phyloP scores from a whole-genome alignment of 2,797 vertebrate species.

The Varecia variegata region DNA sequence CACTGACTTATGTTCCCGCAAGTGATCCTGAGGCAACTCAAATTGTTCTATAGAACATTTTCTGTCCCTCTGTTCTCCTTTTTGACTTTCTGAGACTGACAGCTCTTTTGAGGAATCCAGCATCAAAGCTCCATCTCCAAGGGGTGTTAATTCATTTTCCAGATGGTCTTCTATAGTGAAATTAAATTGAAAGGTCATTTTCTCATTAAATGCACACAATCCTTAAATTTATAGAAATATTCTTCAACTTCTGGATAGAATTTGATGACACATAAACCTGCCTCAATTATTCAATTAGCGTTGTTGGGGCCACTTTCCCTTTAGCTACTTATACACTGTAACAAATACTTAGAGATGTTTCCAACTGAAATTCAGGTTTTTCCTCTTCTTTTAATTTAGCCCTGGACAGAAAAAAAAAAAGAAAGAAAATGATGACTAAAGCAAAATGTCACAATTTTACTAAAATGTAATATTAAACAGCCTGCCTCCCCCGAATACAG shows the following conservation, averaged over 20 bases:
- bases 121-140: not conserved
- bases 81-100: slow-evolving; percentile 3
- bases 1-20: not conserved
- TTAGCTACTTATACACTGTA: not conserved
- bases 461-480: not conserved
- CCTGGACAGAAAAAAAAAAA: slow-evolving; percentile 32
- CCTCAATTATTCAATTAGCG: not conserved
- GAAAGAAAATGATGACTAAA: slow-evolving; percentile 12
- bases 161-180: slow-evolving; percentile 77
- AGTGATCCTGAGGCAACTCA: not conserved
- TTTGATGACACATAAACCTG: not conserved
- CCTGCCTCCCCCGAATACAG: accelerated
- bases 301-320: not conserved
- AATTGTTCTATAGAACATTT: slow-evolving; percentile 9
- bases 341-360: not conserved
- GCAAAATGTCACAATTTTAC: slow-evolving; percentile 11
- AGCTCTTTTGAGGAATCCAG: slow-evolving; percentile 32
- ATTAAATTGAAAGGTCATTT: slow-evolving; percentile 85
- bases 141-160: slow-evolving; percentile 3
- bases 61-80: slow-evolving; percentile 8
- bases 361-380: not conserved
- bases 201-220: not conserved
- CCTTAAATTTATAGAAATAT: not conserved
- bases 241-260: not conserved
- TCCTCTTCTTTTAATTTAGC: not conserved